These are phyloP conservation scores for Marcusenius ussheri DNA, from an alignment of 2,113 vertebrate species.

Conservation along the genomic window DNA sequence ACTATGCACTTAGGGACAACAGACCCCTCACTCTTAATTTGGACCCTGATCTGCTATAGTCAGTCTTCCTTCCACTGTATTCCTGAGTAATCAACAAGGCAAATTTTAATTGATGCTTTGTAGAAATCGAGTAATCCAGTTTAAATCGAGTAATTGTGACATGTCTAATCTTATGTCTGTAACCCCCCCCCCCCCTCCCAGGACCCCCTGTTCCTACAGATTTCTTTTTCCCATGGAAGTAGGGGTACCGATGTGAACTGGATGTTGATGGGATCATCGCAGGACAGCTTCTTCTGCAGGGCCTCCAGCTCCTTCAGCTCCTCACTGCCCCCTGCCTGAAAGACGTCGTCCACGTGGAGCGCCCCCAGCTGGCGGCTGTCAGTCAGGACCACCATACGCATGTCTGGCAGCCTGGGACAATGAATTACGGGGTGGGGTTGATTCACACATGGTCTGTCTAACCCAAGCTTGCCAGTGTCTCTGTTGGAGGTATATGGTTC, in stretches of 20 bases:
- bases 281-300: constrained; percentile 63
- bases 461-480: not conserved
- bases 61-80: no score
- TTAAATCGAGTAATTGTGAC: no score
- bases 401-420: constrained; percentile 71
- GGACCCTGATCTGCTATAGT: no score
- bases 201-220: not conserved
- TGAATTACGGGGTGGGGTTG: not conserved
- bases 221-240: not conserved
- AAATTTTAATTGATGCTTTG: no score
- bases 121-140: no score
- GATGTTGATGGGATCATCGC: constrained; percentile 83
- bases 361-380: constrained; percentile 72
- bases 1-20: no score
- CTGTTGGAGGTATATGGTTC: no score
- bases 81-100: no score
- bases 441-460: not conserved
- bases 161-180: no score
- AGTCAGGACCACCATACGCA: constrained; percentile 66
- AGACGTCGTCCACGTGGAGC: constrained; percentile 70
- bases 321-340: constrained; percentile 66
- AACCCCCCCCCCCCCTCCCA: no score
- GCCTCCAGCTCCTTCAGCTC: constrained; percentile 59
- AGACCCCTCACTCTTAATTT: no score
- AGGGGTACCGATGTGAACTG: constrained; percentile 83